A percentile compares a stretch with the other conserved stretches of the same genome.
phyloP scores from a whole-genome alignment of 2,113 vertebrate species.

The Cyrtonyx montezumae region DNA sequence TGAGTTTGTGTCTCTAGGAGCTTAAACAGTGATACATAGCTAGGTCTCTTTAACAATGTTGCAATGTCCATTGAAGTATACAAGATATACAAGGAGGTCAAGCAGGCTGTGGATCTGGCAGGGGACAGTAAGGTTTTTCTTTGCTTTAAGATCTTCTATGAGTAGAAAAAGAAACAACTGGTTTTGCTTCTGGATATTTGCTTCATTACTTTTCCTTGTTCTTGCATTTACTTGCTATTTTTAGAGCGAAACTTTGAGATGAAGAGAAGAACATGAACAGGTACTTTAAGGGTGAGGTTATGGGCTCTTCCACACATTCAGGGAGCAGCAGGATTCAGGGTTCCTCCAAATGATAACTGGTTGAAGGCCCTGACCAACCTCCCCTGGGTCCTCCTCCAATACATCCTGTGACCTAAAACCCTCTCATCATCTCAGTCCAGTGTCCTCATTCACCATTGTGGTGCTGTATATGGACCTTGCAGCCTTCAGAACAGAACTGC shows the following conservation, averaged over 20 bases:
- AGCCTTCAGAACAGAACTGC: background rate
- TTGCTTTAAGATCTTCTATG: background rate
- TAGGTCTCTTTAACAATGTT: background rate
- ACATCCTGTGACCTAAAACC: background rate
- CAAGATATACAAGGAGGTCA: background rate
- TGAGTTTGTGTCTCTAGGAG: background rate
- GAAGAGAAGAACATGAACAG: background rate
- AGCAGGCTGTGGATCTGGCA: background rate
- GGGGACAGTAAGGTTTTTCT: background rate
- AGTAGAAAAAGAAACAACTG: background rate
- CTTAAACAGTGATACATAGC: background rate
- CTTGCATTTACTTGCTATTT: background rate
- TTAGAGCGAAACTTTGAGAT: background rate
- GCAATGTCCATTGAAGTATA: background rate
- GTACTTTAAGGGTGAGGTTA: background rate
- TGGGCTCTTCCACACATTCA: background rate
- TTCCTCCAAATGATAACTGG: background rate
- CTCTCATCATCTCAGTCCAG: background rate
- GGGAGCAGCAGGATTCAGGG: background rate
- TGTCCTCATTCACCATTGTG: background rate
- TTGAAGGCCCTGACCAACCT: background rate
- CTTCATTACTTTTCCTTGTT: background rate
- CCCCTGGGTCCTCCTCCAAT: background rate
- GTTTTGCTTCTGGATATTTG: background rate
- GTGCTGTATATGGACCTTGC: background rate